Evolutionary conservation across 2,113 vertebrate species (phyloP), one percentile per base, ranked within the genome.

Genomic region (Numida meleagris): DNA sequence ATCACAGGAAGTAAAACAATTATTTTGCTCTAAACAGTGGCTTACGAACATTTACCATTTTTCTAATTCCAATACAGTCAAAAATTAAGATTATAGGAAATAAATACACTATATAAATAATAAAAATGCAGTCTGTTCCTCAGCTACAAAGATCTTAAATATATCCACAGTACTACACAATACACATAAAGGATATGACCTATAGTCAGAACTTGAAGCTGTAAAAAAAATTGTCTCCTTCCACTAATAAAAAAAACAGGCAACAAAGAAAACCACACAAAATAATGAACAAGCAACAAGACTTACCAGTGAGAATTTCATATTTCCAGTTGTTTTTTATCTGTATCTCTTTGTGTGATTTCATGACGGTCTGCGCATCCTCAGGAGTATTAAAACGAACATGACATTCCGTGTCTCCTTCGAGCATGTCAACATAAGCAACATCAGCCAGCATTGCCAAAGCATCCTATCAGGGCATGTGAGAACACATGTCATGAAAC

Each of bases 321-420:
- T 99, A 96, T 88, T 98, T 98, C 99, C 99, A 99, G 97, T 96
- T 97, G 95, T 98, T 98, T 89, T 99, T 98, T 67, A 97, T 98
- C 89, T 98, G 98, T 27, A 99, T 95, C 66, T 99, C 98, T 13
- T 95, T 89, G 43, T 96, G 57, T 2, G 94, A 97, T 7, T 95
- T 96, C 42, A 98, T 42, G 8, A 98, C 89, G 15, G 94, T 90
- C 91, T 97, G 98, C 4, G 99, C 99, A n/a, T 98, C 98, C 83
- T 98, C 98, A 3, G 99, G 98, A 15, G 96, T 98, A 72, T 98
- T 97, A 67, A 99, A 99, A 20, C 99, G 98, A 65, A 98, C 96
- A 14, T 99, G 98, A 42, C 99, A 99, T 50, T 99, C 99, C 2
- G 98, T 97, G 76, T 99, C 99, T 81, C 99, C 99, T 42, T 99